Base-by-base conservation (phyloP, 1,140 invertebrate species). In the Phymorhynchus buccinoides region DNA sequence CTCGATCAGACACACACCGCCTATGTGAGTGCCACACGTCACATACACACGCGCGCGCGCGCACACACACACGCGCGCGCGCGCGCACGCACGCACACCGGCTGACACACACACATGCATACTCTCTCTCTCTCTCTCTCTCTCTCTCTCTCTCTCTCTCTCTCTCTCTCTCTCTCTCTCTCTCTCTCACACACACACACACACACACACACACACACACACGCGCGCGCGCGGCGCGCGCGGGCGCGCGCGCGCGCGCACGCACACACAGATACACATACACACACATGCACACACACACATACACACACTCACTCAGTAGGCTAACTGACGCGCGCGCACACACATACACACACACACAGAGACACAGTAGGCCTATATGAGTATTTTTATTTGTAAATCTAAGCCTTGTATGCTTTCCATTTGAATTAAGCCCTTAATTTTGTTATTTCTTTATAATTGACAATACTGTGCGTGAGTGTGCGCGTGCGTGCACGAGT, bases 131-230 rank as follows among this genome's bases (percentile, higher is more conserved):
- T 16, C 66, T 16, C 66, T 16, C 66, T 16, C 66, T 16, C 66
- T 16, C 66, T 16, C 66, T 16, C 66, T 16, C 66, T 16, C 66
- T n/a, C 71, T 6, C 16, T n/a, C 71, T n/a, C 32, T 6, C 16
- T 37, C 71, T n/a, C 71, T 37, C 71, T 37, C 16, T 37, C 71
- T 6, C 16, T 37, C 71, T 37, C 71, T 3, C 35, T 37, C 32
- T 35, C 71, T 7, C 9, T 37, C 9, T 7, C 16, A 30, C 16
- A 75, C 22, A 9, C 9, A 75, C 16, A 75, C 71, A 75, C 32
- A 37, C 71, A 75, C n/a, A 66, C 62, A 30, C 62, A 18, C 16
- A 75, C n/a, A 41, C 37, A 41, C 71, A 75, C 37, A 75, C 71
- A 35, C 71, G 30, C 42, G 9, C 27, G 18, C n/a, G n/a, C 42